Evolutionary conservation across 1,140 invertebrate genomes (phyloP), one percentile per base, ranked within the genome.

Genomic region (Nasonia longicornis): DNA sequence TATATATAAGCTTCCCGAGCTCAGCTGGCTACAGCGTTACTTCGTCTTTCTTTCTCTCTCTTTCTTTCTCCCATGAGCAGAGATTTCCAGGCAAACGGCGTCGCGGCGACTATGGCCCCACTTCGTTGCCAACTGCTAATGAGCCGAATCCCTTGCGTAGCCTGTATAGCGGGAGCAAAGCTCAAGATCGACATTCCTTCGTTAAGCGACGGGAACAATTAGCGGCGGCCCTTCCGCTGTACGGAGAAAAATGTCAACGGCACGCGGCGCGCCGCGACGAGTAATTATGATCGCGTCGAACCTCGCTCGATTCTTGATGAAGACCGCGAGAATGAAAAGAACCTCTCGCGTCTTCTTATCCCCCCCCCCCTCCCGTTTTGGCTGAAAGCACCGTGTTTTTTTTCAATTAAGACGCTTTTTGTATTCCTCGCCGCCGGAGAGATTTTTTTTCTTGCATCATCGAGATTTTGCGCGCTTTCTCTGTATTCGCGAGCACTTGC

Each of bases 371-470:
- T 0, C 10, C 10, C 11, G 52, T 14, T n/a, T 69, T 48, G n/a
- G 63, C 12, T 70, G 29, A 72, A 42, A 66, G 48, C n/a, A 31
- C 63, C 69, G 22, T 66, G 67, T 79, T 82, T 82, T 80, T 82
- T 82, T 26, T 77, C 81, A 82, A 82, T 82, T 82, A 82, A 82
- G 78, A 11, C 80, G 38, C 71, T 73, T 70, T 70, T n/a, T 58
- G 26, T 67, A 29, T 67, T 71, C 64, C 72, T 69, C 29, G 74
- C 16, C 11, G 35, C 35, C 48, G 64, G 26, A 52, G 67, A 52
- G n/a, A 31, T 35, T 6, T 20, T 78, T 58, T 20, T 72, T 26
- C 42, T 74, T 74, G n/a, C 26, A 58, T 58, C n/a, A 6, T 4
- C 16, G 52, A 58, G 52, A 58, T 58, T 52, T 74, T 74, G 42